phyloP scores from a whole-genome alignment of 2,113 vertebrate genomes.

The Glareola pratincola region DNA sequence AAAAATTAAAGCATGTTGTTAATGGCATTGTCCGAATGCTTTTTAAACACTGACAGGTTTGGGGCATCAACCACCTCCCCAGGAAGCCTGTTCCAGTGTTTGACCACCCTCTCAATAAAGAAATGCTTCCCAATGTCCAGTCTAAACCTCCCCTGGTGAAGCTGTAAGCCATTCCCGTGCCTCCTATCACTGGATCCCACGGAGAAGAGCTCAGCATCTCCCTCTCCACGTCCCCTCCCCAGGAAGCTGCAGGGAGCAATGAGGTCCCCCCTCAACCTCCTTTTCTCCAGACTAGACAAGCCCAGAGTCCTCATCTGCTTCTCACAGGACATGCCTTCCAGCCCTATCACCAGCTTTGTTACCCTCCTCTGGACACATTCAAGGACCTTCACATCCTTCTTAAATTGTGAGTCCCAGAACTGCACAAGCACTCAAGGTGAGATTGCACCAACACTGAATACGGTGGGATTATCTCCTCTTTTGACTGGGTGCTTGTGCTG shows the following conservation, averaged over 20 bases:
- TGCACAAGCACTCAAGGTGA: background rate
- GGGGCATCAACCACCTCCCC: background rate
- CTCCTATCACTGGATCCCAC: background rate
- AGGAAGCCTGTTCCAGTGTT: background rate
- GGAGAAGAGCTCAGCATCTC: background rate
- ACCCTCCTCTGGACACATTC: background rate
- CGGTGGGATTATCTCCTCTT: background rate
- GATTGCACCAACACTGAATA: background rate
- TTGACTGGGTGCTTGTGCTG: background rate
- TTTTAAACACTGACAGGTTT: background rate
- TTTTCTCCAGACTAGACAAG: background rate
- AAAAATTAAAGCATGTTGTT: background rate
- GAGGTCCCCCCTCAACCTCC: background rate
- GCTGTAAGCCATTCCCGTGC: background rate
- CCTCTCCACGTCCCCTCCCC: background rate
- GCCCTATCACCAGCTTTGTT: background rate
- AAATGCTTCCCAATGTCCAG: background rate
- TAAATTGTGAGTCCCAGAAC: background rate
- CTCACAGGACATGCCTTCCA: background rate
- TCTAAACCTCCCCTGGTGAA: background rate
- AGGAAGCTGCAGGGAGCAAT: background rate
- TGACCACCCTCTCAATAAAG: background rate
- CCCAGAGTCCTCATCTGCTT: background rate
- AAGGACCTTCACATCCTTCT: background rate
- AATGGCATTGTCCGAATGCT: background rate